These are phyloP conservation scores for Halictus quadricinctus DNA, from an alignment of 2,888 invertebrate genomes.

Conservation along the genomic window DNA sequence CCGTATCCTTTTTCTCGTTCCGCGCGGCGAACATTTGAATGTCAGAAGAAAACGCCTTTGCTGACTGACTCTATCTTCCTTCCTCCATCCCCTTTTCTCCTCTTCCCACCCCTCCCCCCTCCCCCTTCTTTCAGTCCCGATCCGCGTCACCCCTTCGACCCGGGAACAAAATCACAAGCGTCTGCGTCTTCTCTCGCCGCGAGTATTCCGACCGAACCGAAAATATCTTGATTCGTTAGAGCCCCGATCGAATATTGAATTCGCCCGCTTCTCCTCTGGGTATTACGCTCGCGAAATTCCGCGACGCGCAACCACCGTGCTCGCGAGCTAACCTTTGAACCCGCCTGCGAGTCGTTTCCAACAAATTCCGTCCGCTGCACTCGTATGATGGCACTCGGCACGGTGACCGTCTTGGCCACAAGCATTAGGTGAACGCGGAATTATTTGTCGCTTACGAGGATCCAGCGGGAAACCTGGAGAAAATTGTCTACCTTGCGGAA, in stretches of 20 bases:
- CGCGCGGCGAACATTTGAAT: constrained; percentile 76
- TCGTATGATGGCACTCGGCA: neutral
- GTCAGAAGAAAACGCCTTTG: constrained; percentile 74
- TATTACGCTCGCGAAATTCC: constrained; percentile 2
- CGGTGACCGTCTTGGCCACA: too few relatives aligned
- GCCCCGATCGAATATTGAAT: constrained; percentile 37
- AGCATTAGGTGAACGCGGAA: too few relatives aligned
- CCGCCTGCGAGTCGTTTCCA: neutral
- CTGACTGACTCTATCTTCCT: constrained; percentile 24
- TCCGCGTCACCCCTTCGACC: constrained; percentile 36
- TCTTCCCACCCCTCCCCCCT: neutral
- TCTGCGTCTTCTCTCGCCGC: constrained; percentile 48
- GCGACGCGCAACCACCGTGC: neutral
- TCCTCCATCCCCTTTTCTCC: neutral
- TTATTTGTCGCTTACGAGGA: neutral
- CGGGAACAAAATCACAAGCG: constrained; percentile 60
- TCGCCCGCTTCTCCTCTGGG: constrained; percentile 27
- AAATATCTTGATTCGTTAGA: constrained; percentile 43
- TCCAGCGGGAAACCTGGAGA: neutral
- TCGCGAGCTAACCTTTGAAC: neutral
- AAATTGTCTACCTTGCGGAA: neutral
- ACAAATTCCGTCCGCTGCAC: neutral
- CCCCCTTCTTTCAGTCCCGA: neutral
- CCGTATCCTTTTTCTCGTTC: constrained; percentile 71
- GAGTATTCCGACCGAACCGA: constrained; percentile 55